phyloP scores from a whole-genome alignment of 2,797 vertebrate genomes.

The Hemitrygon akajei region DNA sequence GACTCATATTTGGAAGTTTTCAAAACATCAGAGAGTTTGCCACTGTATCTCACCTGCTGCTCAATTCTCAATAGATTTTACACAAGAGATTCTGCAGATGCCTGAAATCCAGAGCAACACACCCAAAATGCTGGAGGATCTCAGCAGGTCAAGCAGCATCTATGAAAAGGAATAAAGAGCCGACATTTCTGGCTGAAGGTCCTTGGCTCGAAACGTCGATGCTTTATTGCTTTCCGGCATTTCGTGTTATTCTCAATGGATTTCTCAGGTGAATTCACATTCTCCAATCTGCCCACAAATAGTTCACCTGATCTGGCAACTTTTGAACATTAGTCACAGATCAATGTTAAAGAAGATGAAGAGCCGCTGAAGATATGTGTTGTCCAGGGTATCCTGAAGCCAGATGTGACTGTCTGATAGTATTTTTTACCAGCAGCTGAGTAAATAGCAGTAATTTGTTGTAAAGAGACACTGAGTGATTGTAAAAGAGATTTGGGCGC shows the following conservation, averaged over 20 bases:
- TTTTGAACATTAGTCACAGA: neutral
- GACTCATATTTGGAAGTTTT: neutral
- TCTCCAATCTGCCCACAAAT: neutral
- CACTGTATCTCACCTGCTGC: neutral
- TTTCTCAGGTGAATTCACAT: neutral
- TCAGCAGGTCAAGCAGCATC: too few relatives aligned
- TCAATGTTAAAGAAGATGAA: too few relatives aligned
- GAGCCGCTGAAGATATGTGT: neutral
- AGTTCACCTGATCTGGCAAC: neutral
- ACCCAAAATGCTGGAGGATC: too few relatives aligned
- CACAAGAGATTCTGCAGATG: too few relatives aligned
- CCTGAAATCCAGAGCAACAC: too few relatives aligned
- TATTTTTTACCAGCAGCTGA: conserved; percentile 10
- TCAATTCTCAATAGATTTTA: neutral
- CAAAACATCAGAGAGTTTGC: neutral
- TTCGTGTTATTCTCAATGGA: neutral
- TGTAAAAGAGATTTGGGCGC: neutral
- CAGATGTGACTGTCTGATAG: conserved; percentile 5
- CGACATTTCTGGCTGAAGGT: too few relatives aligned
- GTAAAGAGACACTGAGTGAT: conserved; percentile 31
- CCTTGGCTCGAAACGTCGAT: too few relatives aligned
- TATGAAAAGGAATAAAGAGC: too few relatives aligned
- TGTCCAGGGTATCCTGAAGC: neutral
- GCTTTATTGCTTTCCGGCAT: too few relatives aligned
- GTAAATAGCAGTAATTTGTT: conserved; percentile 31